Evolutionary conservation across 2,888 invertebrate species (phyloP), one percentile per base, ranked within the genome.

Genomic region (Napeogenes sylphis): DNA sequence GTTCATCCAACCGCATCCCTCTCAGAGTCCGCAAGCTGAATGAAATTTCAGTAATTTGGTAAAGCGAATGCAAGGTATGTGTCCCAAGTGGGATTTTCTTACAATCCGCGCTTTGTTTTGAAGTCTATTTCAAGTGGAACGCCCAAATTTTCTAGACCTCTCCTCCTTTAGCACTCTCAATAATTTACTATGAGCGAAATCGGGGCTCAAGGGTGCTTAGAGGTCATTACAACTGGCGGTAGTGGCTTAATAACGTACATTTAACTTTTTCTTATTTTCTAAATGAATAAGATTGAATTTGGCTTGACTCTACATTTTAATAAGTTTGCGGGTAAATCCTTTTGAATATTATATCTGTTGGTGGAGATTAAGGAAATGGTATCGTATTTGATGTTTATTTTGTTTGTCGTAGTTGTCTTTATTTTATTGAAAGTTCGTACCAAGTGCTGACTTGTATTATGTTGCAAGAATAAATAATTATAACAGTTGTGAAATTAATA

Each of bases 1-100:
- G 10, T 56, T 65, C 62, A 65, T 72, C 70, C 57, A 46, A 33
- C 58, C 56, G 64, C 73, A 76, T 73, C 79, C 73, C 77, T 75
- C 78, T 72, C 75, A 66, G 77, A 82, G 83, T 84, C 87, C 84
- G 81, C 84, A 87, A 83, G 83, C 85, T 82, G 88, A 88, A 89
- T 85, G 88, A 90, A 88, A 87, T 88, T 89, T 84, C 85, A 86
- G 88, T 89, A 89, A 90, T 90, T 89, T 87, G 80, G 86, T 85
- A 85, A 85, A 89, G 87, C 87, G 87, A 90, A 88, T 85, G 86
- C 89, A 87, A 87, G 90, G 85, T 87, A 85, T 83, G 81, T 78
- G 78, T 80, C 85, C 83, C 81, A 76, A 70, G 80, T 76, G 84
- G 88, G 88, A 87, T 89, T 84, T 87, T 84, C 87, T 87, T 89